Evolutionary conservation across 1,140 invertebrate species (phyloP), one percentile per base, ranked within the genome.

Genomic region (Popillia japonica): DNA sequence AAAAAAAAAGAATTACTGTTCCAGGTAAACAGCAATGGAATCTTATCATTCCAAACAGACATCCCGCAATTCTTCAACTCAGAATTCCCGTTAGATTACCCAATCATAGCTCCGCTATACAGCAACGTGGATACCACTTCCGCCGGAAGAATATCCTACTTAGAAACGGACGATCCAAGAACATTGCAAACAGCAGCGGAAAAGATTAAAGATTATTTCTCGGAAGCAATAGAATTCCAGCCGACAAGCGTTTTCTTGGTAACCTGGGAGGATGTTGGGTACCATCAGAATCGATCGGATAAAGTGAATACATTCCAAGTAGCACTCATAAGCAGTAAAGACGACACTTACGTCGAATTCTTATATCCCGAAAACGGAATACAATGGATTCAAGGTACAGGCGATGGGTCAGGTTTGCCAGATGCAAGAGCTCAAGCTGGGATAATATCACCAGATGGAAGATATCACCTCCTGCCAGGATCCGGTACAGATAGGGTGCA

Each of bases 351-450:
- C 84, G 93, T 92, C 0, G 92, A 96, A 82, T 91, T 98, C 81
- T 87, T 97, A 48, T 99, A 98, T 86, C 92, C 95, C 1, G 92
- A 95, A 79, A 90, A 92, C 81, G 96, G 96, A 0, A 93, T 99
- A 55, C 93, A 96, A 84, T 99, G 97, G 97, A 92, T 97, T 59
- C 93, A 95, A 86, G 94, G 93, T 61, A 89, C 90, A 4, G 90
- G 90, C 42, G 87, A 88, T 41, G 90, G 91, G 80, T 86, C 88
- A 3, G 92, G 92, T 23, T 81, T 94, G 4, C 93, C 93, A 2
- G 96, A 98, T 85, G 95, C 96, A 0, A 93, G 94, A 79, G 96
- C 95, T 14, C 97, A 98, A 87, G 96, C 93, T 75, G 96, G 96
- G n/a, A 94, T 99, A 81, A 92, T 97, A 78, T 91, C 94, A 17